These are phyloP conservation scores for Orycteropus afer DNA, from an alignment of 2,113 vertebrate genomes.

Conservation along the genomic window DNA sequence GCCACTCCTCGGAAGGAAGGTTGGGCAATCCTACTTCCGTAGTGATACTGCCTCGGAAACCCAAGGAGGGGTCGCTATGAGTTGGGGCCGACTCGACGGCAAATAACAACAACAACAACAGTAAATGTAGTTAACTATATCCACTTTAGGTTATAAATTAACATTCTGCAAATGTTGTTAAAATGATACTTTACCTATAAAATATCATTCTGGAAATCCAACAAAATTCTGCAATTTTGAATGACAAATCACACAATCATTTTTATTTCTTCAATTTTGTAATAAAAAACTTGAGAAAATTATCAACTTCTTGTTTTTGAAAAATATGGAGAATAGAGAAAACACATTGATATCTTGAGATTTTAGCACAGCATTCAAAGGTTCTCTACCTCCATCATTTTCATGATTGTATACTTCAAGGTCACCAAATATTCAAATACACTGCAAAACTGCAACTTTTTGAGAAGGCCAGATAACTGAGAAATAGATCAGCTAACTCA, in stretches of 20 bases:
- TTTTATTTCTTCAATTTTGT: background rate
- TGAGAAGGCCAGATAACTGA: background rate
- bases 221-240: slow-evolving; percentile 3
- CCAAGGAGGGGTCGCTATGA: no score
- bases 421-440: slow-evolving; percentile 9
- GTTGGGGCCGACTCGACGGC: no score
- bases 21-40: no score
- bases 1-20: no score
- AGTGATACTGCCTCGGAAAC: no score
- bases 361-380: background rate
- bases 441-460: background rate
- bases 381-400: fast-evolving
- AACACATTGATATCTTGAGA: background rate
- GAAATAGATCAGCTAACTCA: slow-evolving; percentile 4
- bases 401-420: background rate
- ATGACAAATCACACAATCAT: background rate
- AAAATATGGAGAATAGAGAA: background rate
- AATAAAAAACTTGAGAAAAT: background rate
- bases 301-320: background rate
- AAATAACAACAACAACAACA: no score
- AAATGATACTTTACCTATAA: background rate
- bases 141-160: background rate
- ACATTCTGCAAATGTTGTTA: background rate
- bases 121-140: background rate
- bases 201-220: background rate